Evolutionary conservation across 92 coral and sea anemone genomes (phyloP).

Genomic region (Porites divaricata): DNA sequence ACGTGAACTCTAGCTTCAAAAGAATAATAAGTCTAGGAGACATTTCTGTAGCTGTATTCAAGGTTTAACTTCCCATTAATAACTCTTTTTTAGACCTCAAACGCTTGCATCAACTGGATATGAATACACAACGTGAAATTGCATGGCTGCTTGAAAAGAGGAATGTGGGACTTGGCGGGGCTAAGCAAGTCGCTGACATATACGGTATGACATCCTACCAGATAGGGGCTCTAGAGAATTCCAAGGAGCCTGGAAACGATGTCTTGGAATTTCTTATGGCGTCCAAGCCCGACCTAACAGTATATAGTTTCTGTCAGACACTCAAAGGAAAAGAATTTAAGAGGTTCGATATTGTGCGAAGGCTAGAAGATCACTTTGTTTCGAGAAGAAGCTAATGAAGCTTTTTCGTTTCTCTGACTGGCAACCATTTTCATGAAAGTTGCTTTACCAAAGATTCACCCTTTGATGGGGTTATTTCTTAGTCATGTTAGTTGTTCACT

Average conservation of each 20-base stretch:
- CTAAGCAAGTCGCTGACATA: not conserved
- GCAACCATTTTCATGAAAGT: too few relatives aligned
- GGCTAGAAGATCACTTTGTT: not conserved
- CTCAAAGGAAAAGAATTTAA: not conserved
- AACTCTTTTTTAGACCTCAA: not conserved
- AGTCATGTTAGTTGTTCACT: too few relatives aligned
- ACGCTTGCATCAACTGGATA: not conserved
- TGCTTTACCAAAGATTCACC: too few relatives aligned
- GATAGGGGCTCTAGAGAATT: not conserved
- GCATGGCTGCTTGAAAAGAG: not conserved
- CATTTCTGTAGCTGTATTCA: too few relatives aligned
- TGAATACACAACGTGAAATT: not conserved
- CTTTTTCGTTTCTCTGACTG: too few relatives aligned
- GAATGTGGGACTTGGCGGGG: not conserved
- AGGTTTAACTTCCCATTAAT: too few relatives aligned
- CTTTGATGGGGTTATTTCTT: too few relatives aligned
- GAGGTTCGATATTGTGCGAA: constrained; percentile 1
- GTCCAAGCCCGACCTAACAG: not conserved
- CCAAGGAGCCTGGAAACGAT: not conserved
- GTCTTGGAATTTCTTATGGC: not conserved
- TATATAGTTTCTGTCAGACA: constrained; percentile 12
- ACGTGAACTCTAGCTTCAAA: too few relatives aligned
- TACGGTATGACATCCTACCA: not conserved
- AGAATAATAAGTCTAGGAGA: too few relatives aligned
- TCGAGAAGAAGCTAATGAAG: too few relatives aligned